Base-by-base conservation (phyloP, 92 coral and sea anemone genomes). In the Palythoa caribaeorum region DNA sequence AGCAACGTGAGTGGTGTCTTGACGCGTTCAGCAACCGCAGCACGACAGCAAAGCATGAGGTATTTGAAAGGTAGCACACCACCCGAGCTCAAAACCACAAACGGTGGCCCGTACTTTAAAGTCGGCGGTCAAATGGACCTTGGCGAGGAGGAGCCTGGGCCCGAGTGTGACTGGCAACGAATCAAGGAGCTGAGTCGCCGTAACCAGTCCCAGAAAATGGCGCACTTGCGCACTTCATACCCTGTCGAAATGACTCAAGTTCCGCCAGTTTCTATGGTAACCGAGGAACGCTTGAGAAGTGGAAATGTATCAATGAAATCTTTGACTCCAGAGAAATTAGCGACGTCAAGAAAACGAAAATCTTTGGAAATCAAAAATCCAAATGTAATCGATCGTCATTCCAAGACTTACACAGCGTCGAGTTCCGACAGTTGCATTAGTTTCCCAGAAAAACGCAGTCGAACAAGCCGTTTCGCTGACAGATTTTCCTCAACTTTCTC, bases 191-290 rank as follows among this genome's bases (percentile, higher is more conserved):
- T 97, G 19, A 93, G 94, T 86, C 92, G 96, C 77, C 94, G 99
- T 21, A 97, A 97, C 63, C 92, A 98, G 1, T 87, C 92, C 37
- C 94, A 98, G 51, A 81, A 63, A 51, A 92, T 92, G 52, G 98
- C 98, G 73, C 99, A 97, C 79, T 92, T 97, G 78, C 98, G 96
- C 89, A 94, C 99, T 35, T 95, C 99, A 3, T 97, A 97, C 75
- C 96, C 99, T 4, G 95, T 97, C 38, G 99, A 97, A 87, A 81
- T 81, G 86, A 97, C 98, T 1, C 98, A 95, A 73, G 92, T 94
- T 40, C 93, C 88, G 13, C 96, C 95, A 6, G 88, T 89, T 21
- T 78, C 90, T 39, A 63, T 88, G 37, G 88, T 90, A 12, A 93
- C 87, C 60, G 96, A 97, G 83, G 94, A 86, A 60, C 91, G 89